Conservation (phyloP, 1,140 invertebrate genomes). For the Orius insidiosus region DNA sequence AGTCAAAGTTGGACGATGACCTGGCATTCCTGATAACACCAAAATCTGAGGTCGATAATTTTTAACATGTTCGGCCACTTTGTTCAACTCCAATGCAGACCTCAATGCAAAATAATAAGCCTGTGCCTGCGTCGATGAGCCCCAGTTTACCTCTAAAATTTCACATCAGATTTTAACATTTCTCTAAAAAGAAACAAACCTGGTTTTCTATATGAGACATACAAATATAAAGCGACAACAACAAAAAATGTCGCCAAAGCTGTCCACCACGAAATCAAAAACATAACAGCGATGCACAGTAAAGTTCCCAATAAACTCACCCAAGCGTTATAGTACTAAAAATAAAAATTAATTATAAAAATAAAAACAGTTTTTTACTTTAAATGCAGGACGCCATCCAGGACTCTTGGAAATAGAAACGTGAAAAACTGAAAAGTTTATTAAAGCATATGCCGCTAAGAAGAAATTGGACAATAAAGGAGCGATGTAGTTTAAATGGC, state of each 20-base stretch:
- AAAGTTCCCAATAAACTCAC: conserved; percentile 70
- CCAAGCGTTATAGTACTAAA: conserved; percentile 91
- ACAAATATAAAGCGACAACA: conserved; percentile 36
- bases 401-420: conserved; percentile 39
- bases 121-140: conserved; percentile 46
- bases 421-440: conserved; percentile 51
- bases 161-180: neutral
- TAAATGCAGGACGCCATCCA: conserved; percentile 29
- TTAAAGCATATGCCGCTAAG: conserved; percentile 40
- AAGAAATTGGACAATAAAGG: conserved; percentile 47
- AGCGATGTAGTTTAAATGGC: conserved; percentile 37
- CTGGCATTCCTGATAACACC: conserved; percentile 39
- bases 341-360: conserved; percentile 22
- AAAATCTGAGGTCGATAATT: conserved; percentile 47
- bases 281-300: conserved; percentile 68
- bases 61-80: conserved; percentile 47
- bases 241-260: conserved; percentile 41
- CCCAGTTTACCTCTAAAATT: conserved; percentile 44
- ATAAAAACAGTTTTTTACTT: conserved; percentile 18
- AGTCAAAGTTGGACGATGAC: conserved; percentile 37
- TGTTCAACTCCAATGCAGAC: conserved; percentile 35
- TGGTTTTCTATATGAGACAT: conserved; percentile 25
- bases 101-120: conserved; percentile 40
- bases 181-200: conserved; percentile 15
- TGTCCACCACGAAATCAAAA: conserved; percentile 38